Evolutionary conservation across 2,888 invertebrate species (phyloP).

Genomic region (Agrypnus murinus): DNA sequence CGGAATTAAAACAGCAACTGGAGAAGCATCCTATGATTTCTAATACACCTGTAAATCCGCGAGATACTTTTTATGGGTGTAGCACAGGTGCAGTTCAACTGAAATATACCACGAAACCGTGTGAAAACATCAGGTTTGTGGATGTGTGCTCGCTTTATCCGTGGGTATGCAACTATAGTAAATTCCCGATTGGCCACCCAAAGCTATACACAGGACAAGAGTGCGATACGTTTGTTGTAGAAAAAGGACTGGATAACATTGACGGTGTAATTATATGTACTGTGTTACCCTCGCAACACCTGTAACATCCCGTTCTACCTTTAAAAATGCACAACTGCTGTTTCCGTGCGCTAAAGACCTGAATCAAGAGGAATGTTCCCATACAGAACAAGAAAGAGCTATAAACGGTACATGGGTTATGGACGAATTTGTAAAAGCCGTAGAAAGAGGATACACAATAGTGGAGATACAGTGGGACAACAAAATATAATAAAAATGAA

Average conservation of each 20-base stretch:
- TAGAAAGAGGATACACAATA: background rate
- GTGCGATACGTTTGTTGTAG: too few relatives aligned
- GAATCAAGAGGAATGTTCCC: background rate
- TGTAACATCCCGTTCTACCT: background rate
- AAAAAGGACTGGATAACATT: too few relatives aligned
- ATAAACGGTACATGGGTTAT: too few relatives aligned
- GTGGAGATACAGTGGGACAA: conserved; percentile 1
- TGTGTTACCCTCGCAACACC: too few relatives aligned
- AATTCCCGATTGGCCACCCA: conserved; percentile 61
- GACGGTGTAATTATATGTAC: too few relatives aligned
- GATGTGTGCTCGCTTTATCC: conserved; percentile 61
- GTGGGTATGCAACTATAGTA: conserved; percentile 57
- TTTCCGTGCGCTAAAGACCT: background rate
- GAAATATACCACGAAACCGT: conserved; percentile 53
- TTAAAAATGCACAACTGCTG: background rate
- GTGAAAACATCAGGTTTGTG: conserved; percentile 55
- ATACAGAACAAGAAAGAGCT: background rate
- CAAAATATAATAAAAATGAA: too few relatives aligned
- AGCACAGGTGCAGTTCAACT: conserved; percentile 56
- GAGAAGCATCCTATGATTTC: background rate
- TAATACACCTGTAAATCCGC: conserved; percentile 45
- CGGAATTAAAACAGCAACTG: too few relatives aligned
- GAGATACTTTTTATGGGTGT: conserved; percentile 60
- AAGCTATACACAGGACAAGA: conserved; percentile 51
- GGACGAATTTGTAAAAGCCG: conserved; percentile 5